Conservation (phyloP, 2,888 invertebrate species). For the Pogonocherus hispidulus region DNA sequence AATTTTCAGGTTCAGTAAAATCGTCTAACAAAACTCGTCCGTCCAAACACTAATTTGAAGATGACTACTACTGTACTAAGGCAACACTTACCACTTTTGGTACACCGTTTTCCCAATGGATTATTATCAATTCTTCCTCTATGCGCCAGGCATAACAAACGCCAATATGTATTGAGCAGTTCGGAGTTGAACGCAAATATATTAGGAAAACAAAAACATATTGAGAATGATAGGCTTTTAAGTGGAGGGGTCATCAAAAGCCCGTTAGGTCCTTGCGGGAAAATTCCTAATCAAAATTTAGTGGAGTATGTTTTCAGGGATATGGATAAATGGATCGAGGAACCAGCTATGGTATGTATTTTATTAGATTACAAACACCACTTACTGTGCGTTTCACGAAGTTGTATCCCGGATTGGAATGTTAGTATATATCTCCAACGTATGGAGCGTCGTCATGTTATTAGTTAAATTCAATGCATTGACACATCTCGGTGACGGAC, state of each 20-base stretch:
- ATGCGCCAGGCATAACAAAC: conserved; percentile 30
- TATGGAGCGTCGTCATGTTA: too few relatives aligned
- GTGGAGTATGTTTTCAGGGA: conserved; percentile 75
- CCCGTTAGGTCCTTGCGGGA: conserved; percentile 70
- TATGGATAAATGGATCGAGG: conserved; percentile 71
- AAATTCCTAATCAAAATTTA: conserved; percentile 72
- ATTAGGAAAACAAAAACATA: conserved; percentile 35
- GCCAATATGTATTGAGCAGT: conserved; percentile 33
- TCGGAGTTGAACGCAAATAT: conserved; percentile 26
- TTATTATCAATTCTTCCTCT: conserved; percentile 45
- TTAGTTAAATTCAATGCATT: too few relatives aligned
- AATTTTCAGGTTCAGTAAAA: background rate
- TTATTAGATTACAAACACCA: too few relatives aligned
- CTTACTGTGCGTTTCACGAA: too few relatives aligned
- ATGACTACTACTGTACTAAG: conserved; percentile 42
- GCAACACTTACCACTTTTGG: conserved; percentile 38
- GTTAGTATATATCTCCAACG: too few relatives aligned
- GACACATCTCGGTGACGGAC: too few relatives aligned
- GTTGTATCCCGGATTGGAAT: too few relatives aligned
- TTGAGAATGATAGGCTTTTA: conserved; percentile 43
- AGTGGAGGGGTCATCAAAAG: conserved; percentile 66
- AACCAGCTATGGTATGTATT: conserved; percentile 76
- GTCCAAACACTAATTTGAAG: background rate
- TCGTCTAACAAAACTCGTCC: conserved; percentile 30
- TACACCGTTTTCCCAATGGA: conserved; percentile 49